Base-by-base conservation (phyloP, 2,888 invertebrate genomes). In the Drosophila prostipennis region DNA sequence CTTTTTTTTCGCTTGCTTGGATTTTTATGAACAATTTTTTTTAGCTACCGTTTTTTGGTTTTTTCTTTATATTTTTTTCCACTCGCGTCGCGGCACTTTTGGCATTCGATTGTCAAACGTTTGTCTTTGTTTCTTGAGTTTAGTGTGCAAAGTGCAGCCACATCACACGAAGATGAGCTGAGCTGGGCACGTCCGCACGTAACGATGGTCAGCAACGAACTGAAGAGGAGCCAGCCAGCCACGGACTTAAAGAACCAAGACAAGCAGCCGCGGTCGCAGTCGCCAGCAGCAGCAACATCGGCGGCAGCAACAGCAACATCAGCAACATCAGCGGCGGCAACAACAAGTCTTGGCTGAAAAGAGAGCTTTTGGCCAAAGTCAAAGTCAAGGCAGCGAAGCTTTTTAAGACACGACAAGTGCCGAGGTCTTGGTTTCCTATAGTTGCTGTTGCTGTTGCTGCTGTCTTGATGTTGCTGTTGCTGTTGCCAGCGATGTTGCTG, bases 121-220 rank as follows among this genome's bases (percentile, higher is more conserved):
- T 29, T 46, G 45, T 16, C 16, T 29, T 39, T 5, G 5, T 26
- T n/a, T 37, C 39, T 48, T 6, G 6, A 34, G 42, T 23, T 53
- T 29, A 32, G 55, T 57, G 45, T 56, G 68, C 69, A 51, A 70
- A 56, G 68, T 57, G 65, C 65, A 65, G 65, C 65, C 65, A 54
- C 72, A 72, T 64, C 54, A 61, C 72, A 72, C 70, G 70, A 53
- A 64, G 70, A 71, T 71, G 70, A 74, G 58, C 58, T 74, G 86
- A 85, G 85, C 83, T 89, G 79, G 86, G 87, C 83, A 91, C 89
- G 89, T 91, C 90, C 89, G 90, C 87, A 90, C 91, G 90, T 82
- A 87, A 85, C 90, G 91, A 90, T 92, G 91, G 91, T 91, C 91
- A 92, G 91, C 91, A 89, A 89, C 92, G 89, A 91, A 92, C 91